Base-by-base conservation (phyloP, 2,888 invertebrate genomes). In the Drosophila pseudotalamancana region DNA sequence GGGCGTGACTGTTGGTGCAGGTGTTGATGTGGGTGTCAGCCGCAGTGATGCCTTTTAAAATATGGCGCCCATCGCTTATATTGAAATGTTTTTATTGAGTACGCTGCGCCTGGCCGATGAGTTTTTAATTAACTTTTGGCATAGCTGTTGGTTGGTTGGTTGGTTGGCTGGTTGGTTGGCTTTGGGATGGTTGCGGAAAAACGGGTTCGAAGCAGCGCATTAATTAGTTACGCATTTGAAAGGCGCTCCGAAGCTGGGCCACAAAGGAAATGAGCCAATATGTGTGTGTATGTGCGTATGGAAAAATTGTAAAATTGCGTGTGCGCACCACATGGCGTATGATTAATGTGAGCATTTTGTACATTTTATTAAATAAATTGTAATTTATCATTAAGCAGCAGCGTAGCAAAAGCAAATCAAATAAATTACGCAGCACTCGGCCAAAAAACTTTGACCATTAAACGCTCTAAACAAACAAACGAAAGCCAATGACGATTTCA, bases 361-460 rank as follows among this genome's bases (percentile, higher is more conserved):
- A 72, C 59, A 70, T 80, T 77, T 80, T 77, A 80, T 72, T 80
- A 79, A 80, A 80, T 83, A 72, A 80, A 86, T 77, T 80, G 77
- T 68, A 72, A 81, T 81, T 87, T 84, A 87, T 81, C 74, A 86
- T 71, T 51, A 43, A 6, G 31, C 34, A 35, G 40, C 55, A 62
- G 35, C 46, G 53, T 35, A 14, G 56, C 59, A 45, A 63, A 51
- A 63, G 63, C 64, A 78, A 80, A 85, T 74, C 74, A 87, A 87
- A 87, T 84, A 84, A 87, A 81, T 80, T 67, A 86, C 67, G 18
- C 29, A 54, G 32, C 35, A 34, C 31, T 32, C 18, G 31, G 48
- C 21, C 48, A 55, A 48, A n/a, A 63, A 79, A 64, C 66, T 81
- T 81, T 87, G 66, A 72, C 77, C 81, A 81, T 87, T 87, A 77